Base-by-base conservation (phyloP, 2,888 invertebrate species). In the Uropetala carovei region DNA sequence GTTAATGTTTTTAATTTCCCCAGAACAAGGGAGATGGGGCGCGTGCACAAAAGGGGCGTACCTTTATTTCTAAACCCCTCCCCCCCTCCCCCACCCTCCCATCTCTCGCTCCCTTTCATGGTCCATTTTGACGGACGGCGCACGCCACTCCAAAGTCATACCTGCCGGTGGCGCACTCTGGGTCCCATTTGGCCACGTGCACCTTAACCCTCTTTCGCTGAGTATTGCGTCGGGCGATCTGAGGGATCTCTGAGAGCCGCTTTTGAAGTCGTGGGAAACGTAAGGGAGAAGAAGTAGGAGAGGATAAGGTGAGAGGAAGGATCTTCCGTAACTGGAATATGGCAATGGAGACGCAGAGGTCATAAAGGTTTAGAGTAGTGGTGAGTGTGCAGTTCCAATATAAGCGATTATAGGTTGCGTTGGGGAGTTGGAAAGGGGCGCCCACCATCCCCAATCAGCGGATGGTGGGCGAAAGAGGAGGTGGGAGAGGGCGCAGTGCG, bases 201-300 rank as follows among this genome's bases (percentile, higher is more conserved):
- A 75, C 75, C 43, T 43, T 43, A 3, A 5, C 43, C 43, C 43
- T 27, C 75, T 13, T 60, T 60, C 60, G 14, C 18, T 2, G 18
- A 18, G 14, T 60, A 75, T 27, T 75, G 68, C 75, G 5, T 43
- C 43, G 43, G 43, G 43, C 43, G 43, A 43, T 5, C 43, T 43
- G 43, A 43, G 43, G 43, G 43, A 43, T 43, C 43, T 43, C 43
- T 43, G 43, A 43, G 43, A 43, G 43, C 43, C 43, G 22, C 75
- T 75, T 75, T 75, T 75, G 75, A 75, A 75, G 75, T 75, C 75
- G 75, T 75, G 75, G 75, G 75, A 75, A 75, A 22, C n/a, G 16
- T 3, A 22, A 8, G 75, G 22, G 75, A 27, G 27, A 22, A 13
- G 22, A 22, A 13, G 22, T 22, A 10, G 68, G 22, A 68, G 68